Percentiles rank a stretch among this genome's conserved stretches.
These are phyloP conservation scores for Cephalopterus ornatus DNA, from an alignment of 2,113 vertebrate genomes.

Conservation along the genomic window DNA sequence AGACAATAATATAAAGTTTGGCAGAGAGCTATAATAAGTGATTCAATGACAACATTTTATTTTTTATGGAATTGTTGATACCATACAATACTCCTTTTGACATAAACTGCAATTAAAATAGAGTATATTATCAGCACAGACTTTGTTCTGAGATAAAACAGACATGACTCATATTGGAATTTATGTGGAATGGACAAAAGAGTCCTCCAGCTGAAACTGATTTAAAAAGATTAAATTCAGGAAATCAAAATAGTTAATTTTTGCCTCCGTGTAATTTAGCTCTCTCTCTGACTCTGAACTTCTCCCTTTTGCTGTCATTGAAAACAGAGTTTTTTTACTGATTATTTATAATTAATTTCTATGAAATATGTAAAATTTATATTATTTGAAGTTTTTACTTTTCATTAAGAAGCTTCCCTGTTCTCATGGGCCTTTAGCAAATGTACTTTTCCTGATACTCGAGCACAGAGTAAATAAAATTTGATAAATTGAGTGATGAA, in stretches of 20 bases:
- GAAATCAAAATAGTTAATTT: neutral
- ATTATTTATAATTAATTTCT: neutral
- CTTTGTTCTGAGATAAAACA: neutral
- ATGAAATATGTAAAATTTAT: too few species aligned
- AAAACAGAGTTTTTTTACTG: neutral
- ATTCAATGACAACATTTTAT: neutral
- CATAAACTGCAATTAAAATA: neutral
- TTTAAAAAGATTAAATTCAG: neutral
- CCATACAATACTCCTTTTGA: neutral
- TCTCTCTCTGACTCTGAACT: neutral
- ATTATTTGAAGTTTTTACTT: neutral
- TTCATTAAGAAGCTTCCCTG: neutral
- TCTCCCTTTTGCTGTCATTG: neutral
- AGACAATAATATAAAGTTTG: neutral
- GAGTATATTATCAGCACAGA: neutral
- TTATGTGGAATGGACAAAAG: neutral
- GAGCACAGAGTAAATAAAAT: neutral
- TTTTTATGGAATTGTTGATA: neutral
- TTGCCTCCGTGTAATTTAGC: neutral
- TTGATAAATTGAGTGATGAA: neutral
- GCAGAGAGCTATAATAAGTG: neutral
- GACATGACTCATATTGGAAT: neutral
- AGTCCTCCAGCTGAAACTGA: neutral
- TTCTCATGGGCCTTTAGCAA: neutral
- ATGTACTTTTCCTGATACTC: neutral